Conservation (phyloP, 2,888 invertebrate genomes). For the Hipparchia sbordonii region DNA sequence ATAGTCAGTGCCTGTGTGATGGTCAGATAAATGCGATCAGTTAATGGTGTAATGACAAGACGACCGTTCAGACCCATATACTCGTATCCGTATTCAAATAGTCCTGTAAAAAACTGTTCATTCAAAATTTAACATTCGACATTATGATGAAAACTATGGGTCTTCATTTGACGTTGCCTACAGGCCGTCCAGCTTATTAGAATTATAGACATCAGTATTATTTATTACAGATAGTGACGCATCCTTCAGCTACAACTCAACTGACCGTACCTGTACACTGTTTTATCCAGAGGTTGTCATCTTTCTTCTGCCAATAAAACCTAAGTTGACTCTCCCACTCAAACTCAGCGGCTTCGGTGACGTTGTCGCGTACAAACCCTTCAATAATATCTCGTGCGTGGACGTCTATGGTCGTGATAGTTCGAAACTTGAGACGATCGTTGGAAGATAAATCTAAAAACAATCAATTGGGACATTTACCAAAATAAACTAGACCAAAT, state of each 20-base stretch:
- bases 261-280: constrained; percentile 87
- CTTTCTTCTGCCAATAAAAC: constrained; percentile 94
- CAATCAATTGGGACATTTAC: not conserved
- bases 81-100: constrained; percentile 96
- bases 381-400: constrained; percentile 96
- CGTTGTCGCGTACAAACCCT: constrained; percentile 89
- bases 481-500: not conserved
- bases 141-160: too few species aligned
- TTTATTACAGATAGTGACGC: too few species aligned
- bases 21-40: constrained; percentile 95
- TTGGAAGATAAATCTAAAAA: constrained; percentile 86
- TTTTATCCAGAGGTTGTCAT: constrained; percentile 90
- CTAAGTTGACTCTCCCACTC: constrained; percentile 97
- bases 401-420: constrained; percentile 95
- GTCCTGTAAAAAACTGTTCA: constrained; percentile 69
- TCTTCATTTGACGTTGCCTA: too few species aligned
- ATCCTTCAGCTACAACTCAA: not conserved
- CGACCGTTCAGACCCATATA: constrained; percentile 97
- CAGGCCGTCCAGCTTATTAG: too few species aligned
- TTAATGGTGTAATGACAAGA: constrained; percentile 95
- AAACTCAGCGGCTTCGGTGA: constrained; percentile 92
- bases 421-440: constrained; percentile 93
- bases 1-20: constrained; percentile 96
- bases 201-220: too few species aligned
- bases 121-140: too few species aligned